Base-by-base conservation (phyloP, 2,797 vertebrate genomes). In the Amblyopsis hoosieri region DNA sequence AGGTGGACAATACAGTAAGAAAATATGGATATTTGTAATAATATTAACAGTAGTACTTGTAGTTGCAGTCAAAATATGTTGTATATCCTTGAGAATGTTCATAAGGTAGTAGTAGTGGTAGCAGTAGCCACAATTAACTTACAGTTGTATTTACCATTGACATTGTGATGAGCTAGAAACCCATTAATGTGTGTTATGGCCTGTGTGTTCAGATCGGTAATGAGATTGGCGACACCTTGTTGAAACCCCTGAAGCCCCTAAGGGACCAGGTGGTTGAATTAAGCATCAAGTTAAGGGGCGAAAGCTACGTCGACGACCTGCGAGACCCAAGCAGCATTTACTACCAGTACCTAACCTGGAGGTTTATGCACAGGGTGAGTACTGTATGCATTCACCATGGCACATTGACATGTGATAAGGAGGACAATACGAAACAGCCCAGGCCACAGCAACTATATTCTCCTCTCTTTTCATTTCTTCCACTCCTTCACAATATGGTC, bases 231-330 rank as follows among this genome's bases (percentile, higher is more conserved):
- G 80, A 87, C 55, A 72, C 87, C 4, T 57, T 90, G 57, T 83
- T 91, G 46, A 87, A 86, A 66, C 79, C 91, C 3, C 33, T 23
- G 0, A 87, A 71, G 57, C 86, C 90, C 23, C 76, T 82, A 65
- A 82, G 78, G 64, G 95, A 97, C 54, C 93, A 96, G 75, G 81
- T 94, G 76, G 90, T 98, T 64, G 95, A 97, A 72, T 93, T 99
- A 78, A 96, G 89, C 67, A 79, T 98, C 66, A 86, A 91, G 60
- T 89, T 99, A 62, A 85, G 79, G 67, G 94, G 89, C 57, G 91
- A 96, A 57, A 87, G 84, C 15, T 98, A 93, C 74, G 92, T 66
- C 0, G 84, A 92, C 7, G 92, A 92, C 1, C 88, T 99, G 67
- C 93, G 87, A 6, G 91, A 98, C 69, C 92, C 93, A 0, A 81